These are phyloP conservation scores for Microcaecilia unicolor DNA, from an alignment of 2,797 vertebrate genomes.

Conservation along the genomic window DNA sequence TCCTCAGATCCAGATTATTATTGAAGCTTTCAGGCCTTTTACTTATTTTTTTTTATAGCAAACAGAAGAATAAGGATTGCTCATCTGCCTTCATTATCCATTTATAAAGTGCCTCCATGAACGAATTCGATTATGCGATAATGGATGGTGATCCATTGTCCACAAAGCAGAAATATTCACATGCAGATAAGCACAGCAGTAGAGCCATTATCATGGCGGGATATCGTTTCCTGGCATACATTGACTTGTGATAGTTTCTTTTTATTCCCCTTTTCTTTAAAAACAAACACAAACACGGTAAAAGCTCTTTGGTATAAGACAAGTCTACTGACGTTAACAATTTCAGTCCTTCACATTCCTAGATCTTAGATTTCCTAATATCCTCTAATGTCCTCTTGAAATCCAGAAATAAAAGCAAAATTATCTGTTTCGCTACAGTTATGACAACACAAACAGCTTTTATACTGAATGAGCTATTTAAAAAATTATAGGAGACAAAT, in stretches of 20 bases:
- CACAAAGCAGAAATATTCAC: conserved; percentile 1
- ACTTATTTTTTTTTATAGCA: conserved; percentile 11
- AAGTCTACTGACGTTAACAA: conserved; percentile 35
- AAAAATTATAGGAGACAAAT: background rate
- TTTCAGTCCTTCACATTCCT: conserved; percentile 23
- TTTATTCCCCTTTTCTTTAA: conserved; percentile 17
- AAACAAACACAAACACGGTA: conserved; percentile 24
- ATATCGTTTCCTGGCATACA: conserved; percentile 8
- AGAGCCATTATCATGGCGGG: background rate
- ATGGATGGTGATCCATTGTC: conserved; percentile 5
- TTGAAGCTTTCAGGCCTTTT: conserved; percentile 7
- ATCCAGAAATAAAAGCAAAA: conserved; percentile 21
- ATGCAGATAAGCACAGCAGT: conserved; percentile 1
- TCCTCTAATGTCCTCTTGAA: too few species aligned
- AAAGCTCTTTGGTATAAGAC: conserved; percentile 23
- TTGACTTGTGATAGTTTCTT: background rate
- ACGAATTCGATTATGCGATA: conserved; percentile 6
- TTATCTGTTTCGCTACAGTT: background rate
- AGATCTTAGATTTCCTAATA: conserved; percentile 29
- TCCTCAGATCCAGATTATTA: conserved; percentile 6
- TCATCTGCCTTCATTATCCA: conserved; percentile 10
- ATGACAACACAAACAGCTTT: too few species aligned
- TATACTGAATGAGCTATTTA: background rate
- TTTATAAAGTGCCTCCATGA: conserved; percentile 9
- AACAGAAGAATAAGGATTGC: conserved; percentile 10